Evolutionary conservation across 2,113 vertebrate genomes (phyloP).

Genomic region (Centrocercus urophasianus): DNA sequence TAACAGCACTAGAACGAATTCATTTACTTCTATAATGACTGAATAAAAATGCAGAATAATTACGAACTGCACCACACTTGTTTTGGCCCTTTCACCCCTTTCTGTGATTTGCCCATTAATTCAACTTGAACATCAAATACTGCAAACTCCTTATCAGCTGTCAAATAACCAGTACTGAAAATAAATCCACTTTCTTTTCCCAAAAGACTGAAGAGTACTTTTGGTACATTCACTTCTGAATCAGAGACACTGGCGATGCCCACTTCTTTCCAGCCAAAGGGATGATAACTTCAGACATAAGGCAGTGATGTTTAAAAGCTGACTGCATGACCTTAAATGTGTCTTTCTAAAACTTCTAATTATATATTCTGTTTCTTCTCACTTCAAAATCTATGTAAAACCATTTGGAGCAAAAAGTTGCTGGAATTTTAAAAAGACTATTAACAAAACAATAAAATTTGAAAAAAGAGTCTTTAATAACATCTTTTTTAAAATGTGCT

Average conservation of each 20-base stretch:
- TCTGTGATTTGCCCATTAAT: neutral
- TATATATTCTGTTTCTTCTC: neutral
- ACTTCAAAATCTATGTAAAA: slow-evolving; percentile 34
- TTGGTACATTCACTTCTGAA: neutral
- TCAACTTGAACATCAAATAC: neutral
- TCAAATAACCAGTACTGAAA: slow-evolving; percentile 16
- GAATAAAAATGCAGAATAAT: slow-evolving; percentile 29
- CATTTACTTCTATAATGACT: neutral
- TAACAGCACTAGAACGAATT: neutral
- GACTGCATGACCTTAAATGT: neutral
- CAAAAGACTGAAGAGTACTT: neutral
- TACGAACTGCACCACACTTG: neutral
- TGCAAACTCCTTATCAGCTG: neutral
- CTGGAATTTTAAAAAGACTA: slow-evolving; percentile 14
- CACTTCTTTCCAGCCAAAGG: neutral
- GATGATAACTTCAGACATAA: neutral
- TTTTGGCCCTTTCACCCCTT: neutral
- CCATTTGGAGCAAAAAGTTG: neutral
- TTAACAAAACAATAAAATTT: neutral
- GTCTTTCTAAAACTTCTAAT: slow-evolving; percentile 3
- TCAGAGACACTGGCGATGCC: neutral
- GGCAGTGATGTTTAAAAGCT: neutral
- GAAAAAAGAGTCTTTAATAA: neutral
- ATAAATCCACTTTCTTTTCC: neutral
- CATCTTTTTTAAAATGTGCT: neutral